A percentile compares a stretch with the other conserved stretches of the same genome.
Evolutionary conservation across 2,797 vertebrate species (phyloP).

Genomic region (Liparis tanakae): DNA sequence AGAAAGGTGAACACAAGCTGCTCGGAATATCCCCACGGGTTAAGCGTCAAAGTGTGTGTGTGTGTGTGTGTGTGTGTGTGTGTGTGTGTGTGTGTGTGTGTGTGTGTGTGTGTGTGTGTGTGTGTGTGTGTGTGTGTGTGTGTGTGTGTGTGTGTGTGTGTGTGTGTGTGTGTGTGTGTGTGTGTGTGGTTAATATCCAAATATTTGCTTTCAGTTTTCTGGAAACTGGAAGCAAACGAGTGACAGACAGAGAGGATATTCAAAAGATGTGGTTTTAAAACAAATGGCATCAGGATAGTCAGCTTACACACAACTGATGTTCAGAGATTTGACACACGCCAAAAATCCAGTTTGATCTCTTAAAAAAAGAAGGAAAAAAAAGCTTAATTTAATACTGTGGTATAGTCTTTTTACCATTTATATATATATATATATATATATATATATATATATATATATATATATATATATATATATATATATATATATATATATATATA

Average conservation of each 20-base stretch:
- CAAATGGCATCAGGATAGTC: slow-evolving; percentile 76
- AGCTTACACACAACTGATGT: slow-evolving; percentile 69
- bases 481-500: background rate
- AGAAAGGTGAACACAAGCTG: slow-evolving; percentile 80
- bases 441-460: background rate
- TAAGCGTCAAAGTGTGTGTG: slow-evolving; percentile 5
- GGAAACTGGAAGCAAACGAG: slow-evolving; percentile 11
- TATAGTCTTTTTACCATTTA: background rate
- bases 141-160: no score
- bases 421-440: slow-evolving; percentile 16
- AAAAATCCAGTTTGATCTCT: slow-evolving; percentile 83
- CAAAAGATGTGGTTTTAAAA: slow-evolving; percentile 46
- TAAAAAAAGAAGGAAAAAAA: slow-evolving; percentile 57
- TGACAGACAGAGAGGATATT: slow-evolving; percentile 24
- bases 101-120: slow-evolving; percentile 8
- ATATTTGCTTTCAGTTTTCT: slow-evolving; percentile 32
- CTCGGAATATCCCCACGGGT: slow-evolving; percentile 51
- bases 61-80: slow-evolving; percentile 24
- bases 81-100: no score
- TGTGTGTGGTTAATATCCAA: slow-evolving; percentile 22
- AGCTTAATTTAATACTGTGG: slow-evolving; percentile 83
- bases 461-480: background rate
- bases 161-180: background rate
- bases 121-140: slow-evolving; percentile 17
- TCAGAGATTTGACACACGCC: slow-evolving; percentile 73